Evolutionary conservation across 2,797 vertebrate species (phyloP).

Genomic region (Mus minutoides): DNA sequence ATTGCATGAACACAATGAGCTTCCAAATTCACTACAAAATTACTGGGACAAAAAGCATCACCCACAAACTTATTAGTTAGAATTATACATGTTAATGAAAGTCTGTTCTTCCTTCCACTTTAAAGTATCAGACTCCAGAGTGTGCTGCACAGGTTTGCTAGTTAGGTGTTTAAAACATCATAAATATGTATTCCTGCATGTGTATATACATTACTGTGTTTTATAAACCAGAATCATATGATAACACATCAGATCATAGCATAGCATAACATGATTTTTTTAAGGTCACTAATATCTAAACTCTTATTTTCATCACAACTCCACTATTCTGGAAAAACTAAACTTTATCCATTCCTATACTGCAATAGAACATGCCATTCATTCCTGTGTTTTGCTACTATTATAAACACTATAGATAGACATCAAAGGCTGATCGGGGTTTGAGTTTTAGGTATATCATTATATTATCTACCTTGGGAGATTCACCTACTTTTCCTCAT

Average conservation of each 20-base stretch:
- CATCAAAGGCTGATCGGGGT: neutral
- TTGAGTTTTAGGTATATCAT: neutral
- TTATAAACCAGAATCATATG: neutral
- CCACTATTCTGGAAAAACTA: neutral
- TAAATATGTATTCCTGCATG: neutral
- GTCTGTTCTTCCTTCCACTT: neutral
- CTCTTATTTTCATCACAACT: neutral
- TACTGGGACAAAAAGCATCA: neutral
- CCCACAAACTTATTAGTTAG: neutral
- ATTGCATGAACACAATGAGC: conserved; percentile 13
- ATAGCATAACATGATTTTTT: neutral
- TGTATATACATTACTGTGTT: neutral
- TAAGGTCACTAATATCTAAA: neutral
- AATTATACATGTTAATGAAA: neutral
- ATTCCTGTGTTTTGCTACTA: neutral
- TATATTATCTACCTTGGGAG: neutral
- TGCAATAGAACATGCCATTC: accelerated
- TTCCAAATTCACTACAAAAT: neutral
- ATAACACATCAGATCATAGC: neutral
- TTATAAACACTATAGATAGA: neutral
- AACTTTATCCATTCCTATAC: neutral
- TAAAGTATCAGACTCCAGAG: neutral
- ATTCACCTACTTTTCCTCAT: conserved; percentile 7
- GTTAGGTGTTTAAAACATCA: neutral
- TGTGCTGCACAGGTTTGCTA: neutral